Evolutionary conservation across 2,888 invertebrate species (phyloP).

Genomic region (Synergus itoensis): DNA sequence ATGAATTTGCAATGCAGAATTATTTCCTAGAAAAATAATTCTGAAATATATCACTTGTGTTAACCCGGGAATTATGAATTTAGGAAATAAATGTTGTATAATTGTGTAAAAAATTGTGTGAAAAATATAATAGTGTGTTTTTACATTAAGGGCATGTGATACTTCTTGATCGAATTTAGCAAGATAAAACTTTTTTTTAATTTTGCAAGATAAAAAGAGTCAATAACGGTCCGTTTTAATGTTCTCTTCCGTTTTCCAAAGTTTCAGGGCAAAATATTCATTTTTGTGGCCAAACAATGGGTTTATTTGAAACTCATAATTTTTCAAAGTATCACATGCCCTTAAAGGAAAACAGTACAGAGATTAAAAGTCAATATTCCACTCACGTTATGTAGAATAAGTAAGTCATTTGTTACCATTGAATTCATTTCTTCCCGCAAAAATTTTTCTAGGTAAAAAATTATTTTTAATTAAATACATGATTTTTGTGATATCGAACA

Average conservation of each 20-base stretch:
- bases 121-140: constrained; percentile 38
- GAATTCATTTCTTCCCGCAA: neutral
- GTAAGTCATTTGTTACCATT: constrained; percentile 15
- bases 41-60: neutral
- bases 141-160: no score
- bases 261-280: no score
- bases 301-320: no score
- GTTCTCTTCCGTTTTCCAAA: no score
- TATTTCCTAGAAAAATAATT: neutral
- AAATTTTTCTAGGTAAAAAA: neutral
- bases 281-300: no score
- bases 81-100: constrained; percentile 21
- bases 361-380: constrained; percentile 9
- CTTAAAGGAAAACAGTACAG: constrained; percentile 32
- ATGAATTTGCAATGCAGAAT: neutral
- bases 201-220: no score
- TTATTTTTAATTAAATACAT: neutral
- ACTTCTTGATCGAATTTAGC: no score
- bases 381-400: neutral
- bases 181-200: no score
- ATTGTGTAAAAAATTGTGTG: constrained; percentile 20
- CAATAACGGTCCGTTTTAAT: no score
- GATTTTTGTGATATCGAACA: neutral
- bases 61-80: constrained; percentile 11
- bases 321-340: no score